Percentiles rank a stretch among this genome's conserved stretches.
Evolutionary conservation across 2,888 invertebrate species (phyloP).

Genomic region (Malthinus seriepunctatus): DNA sequence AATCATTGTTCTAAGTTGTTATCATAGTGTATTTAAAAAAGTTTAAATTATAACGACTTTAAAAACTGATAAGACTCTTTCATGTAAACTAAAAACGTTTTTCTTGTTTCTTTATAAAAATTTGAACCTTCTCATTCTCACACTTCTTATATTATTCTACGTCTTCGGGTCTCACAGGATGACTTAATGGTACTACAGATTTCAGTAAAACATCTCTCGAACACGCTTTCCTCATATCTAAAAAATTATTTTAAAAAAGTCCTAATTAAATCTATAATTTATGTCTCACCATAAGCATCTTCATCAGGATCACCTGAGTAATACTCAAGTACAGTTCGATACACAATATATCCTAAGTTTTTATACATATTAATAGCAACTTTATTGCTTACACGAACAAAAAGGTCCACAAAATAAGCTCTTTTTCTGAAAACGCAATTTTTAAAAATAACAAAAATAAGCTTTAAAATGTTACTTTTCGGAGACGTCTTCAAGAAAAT

Average conservation of each 20-base stretch:
- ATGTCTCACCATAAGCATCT: conserved; percentile 89
- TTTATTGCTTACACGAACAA: conserved; percentile 96
- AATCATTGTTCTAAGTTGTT: no score
- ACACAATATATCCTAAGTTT: conserved; percentile 94
- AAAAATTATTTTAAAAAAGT: conserved; percentile 38
- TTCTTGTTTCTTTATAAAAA: no score
- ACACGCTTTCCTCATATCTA: conserved; percentile 98
- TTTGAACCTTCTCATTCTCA: no score
- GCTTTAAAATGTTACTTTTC: conserved; percentile 70
- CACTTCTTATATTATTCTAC: conserved; percentile 65
- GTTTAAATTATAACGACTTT: no score
- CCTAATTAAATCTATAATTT: conserved; percentile 7
- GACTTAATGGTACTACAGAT: conserved; percentile 89
- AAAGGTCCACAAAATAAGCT: conserved; percentile 96
- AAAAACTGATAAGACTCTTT: no score
- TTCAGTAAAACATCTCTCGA: conserved; percentile 89
- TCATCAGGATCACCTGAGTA: conserved; percentile 98
- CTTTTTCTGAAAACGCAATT: conserved; percentile 73
- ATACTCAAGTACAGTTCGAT: conserved; percentile 95
- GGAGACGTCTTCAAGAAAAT: conserved; percentile 91
- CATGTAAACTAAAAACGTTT: no score
- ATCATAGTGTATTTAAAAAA: no score
- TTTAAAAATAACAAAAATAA: not conserved
- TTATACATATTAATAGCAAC: conserved; percentile 98
- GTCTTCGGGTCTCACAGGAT: conserved; percentile 95